Percentiles rank a stretch among this genome's conserved stretches.
These are phyloP conservation scores for Phyllotreta cruciferae DNA, from an alignment of 2,888 invertebrate genomes.

Conservation along the genomic window DNA sequence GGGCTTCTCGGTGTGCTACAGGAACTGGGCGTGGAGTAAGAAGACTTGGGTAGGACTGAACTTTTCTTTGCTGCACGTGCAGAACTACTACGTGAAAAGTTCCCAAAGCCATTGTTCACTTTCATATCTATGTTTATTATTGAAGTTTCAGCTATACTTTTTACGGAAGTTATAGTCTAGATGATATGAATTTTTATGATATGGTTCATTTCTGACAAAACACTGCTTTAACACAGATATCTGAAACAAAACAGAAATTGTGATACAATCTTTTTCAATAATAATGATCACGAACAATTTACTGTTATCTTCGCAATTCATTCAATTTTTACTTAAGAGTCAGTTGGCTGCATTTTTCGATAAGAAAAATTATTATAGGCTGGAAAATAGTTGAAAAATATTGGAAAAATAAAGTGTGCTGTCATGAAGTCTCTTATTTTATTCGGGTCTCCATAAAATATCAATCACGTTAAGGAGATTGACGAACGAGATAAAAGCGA, in stretches of 20 bases:
- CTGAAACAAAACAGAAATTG: too few species aligned
- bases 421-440: slow-evolving; percentile 1
- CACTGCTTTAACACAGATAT: too few species aligned
- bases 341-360: too few species aligned
- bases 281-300: too few species aligned
- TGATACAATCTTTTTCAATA: too few species aligned
- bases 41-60: slow-evolving; percentile 50
- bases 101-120: slow-evolving; percentile 45
- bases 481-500: slow-evolving; percentile 8
- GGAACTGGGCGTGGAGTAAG: slow-evolving; percentile 54
- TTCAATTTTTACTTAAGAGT: too few species aligned
- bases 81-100: slow-evolving; percentile 53
- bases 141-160: neutral
- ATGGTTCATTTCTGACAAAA: too few species aligned
- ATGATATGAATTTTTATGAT: too few species aligned
- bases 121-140: slow-evolving; percentile 38
- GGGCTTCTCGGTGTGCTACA: slow-evolving; percentile 52
- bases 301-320: too few species aligned
- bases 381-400: neutral
- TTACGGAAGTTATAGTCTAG: too few species aligned
- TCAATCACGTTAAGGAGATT: slow-evolving; percentile 17
- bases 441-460: slow-evolving; percentile 13
- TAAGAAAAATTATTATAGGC: too few species aligned
- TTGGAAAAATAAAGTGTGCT: neutral
- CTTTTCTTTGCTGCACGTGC: slow-evolving; percentile 50